phyloP scores from a whole-genome alignment of 2,797 vertebrate species.

The Sebastes miniatus region DNA sequence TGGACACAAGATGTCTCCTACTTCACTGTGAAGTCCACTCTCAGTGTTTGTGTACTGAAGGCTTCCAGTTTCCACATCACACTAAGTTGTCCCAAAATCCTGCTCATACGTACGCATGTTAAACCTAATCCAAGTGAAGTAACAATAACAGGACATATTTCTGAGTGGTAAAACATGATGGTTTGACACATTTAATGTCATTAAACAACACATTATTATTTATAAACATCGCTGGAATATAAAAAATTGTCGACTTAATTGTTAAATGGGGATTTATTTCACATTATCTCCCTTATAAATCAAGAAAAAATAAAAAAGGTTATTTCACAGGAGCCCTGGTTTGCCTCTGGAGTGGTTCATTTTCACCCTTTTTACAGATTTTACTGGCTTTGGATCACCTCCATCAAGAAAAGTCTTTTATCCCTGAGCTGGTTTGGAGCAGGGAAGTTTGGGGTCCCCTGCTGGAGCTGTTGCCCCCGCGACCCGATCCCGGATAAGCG shows the following conservation, averaged over 20 bases:
- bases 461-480: too few species aligned
- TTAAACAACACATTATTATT: not conserved
- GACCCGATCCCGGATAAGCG: too few species aligned
- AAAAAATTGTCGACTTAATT: not conserved
- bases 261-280: not conserved
- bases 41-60: too few species aligned
- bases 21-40: too few species aligned
- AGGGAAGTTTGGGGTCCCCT: too few species aligned
- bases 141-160: too few species aligned
- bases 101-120: too few species aligned
- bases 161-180: not conserved
- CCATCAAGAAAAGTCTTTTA: not conserved
- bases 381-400: not conserved
- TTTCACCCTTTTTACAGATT: not conserved
- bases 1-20: not conserved
- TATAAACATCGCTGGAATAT: too few species aligned
- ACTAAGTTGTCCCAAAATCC: too few species aligned
- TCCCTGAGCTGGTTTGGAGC: constrained; percentile 57
- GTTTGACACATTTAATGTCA: not conserved
- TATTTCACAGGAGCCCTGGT: not conserved
- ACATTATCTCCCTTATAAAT: not conserved
- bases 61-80: too few species aligned
- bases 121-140: too few species aligned
- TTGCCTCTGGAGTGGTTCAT: too few species aligned
- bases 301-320: not conserved